Evolutionary conservation across 2,113 vertebrate species (phyloP).

Genomic region (Protomyctophum bolini): DNA sequence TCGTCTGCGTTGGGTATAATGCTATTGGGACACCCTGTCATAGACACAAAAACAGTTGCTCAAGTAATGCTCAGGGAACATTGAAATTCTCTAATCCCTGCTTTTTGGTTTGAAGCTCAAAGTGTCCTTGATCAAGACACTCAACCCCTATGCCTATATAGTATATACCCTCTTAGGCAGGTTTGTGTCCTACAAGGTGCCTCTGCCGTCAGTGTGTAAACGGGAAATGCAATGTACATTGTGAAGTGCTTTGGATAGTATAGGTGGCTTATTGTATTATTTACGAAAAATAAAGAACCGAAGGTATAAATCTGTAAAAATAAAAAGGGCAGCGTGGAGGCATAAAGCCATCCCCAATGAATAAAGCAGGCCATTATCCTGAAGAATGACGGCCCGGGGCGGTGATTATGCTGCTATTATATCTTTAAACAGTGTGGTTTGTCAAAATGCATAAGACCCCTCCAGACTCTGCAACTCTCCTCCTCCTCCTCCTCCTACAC

Average conservation of each 20-base stretch:
- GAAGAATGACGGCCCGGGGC: slow-evolving; percentile 90
- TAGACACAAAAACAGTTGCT: too few relatives aligned
- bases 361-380: slow-evolving; percentile 93
- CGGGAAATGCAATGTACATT: too few relatives aligned
- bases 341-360: slow-evolving; percentile 87
- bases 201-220: too few relatives aligned
- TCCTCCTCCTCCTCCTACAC: slow-evolving; percentile 29
- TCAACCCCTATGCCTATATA: too few relatives aligned
- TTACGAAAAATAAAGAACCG: slow-evolving; percentile 64
- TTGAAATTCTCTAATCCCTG: too few relatives aligned
- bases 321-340: slow-evolving; percentile 80
- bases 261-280: too few relatives aligned
- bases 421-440: slow-evolving; percentile 92
- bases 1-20: slow-evolving; percentile 28
- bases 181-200: too few relatives aligned
- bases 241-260: too few relatives aligned
- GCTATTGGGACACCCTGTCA: not conserved
- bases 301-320: slow-evolving; percentile 83
- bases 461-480: slow-evolving; percentile 33
- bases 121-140: too few relatives aligned
- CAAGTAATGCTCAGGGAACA: too few relatives aligned
- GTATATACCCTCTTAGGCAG: too few relatives aligned
- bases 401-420: slow-evolving; percentile 93
- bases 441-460: slow-evolving; percentile 86
- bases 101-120: too few relatives aligned